Conservation (phyloP, 2,888 invertebrate genomes). For the Tenthredo mesomela region DNA sequence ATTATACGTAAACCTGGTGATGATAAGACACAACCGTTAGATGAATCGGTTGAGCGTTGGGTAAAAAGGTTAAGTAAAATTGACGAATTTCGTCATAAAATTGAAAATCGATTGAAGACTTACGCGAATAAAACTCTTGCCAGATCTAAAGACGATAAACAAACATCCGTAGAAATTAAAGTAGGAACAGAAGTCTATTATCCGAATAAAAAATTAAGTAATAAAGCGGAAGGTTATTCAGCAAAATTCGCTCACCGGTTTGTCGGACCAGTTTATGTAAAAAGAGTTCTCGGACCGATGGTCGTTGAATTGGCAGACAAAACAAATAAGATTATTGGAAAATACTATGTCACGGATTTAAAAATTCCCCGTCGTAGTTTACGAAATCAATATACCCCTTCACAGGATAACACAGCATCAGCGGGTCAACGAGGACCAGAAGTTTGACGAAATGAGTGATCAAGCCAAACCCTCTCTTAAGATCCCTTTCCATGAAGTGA, state of each 20-base stretch:
- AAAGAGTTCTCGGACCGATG: slow-evolving; percentile 51
- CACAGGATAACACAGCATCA: neutral
- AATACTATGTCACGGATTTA: slow-evolving; percentile 54
- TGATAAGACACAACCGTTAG: neutral
- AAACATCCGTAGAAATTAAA: slow-evolving; percentile 40
- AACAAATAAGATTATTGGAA: slow-evolving; percentile 44
- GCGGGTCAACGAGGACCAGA: neutral
- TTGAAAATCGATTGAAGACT: slow-evolving; percentile 42
- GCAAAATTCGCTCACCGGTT: slow-evolving; percentile 54
- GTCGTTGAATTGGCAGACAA: slow-evolving; percentile 52
- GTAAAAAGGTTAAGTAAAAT: slow-evolving; percentile 40
- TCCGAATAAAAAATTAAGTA: slow-evolving; percentile 56
- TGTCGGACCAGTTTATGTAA: slow-evolving; percentile 53
- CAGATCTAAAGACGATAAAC: slow-evolving; percentile 28
- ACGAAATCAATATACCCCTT: slow-evolving; percentile 26
- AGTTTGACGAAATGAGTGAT: neutral
- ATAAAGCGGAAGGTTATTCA: slow-evolving; percentile 55
- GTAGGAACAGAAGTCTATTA: slow-evolving; percentile 53
- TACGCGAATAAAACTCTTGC: slow-evolving; percentile 49
- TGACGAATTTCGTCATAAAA: slow-evolving; percentile 54
- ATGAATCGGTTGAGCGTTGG: slow-evolving; percentile 50
- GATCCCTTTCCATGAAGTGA: neutral
- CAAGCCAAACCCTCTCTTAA: neutral
- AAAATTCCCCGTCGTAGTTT: slow-evolving; percentile 54
- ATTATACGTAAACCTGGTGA: slow-evolving; percentile 21